phyloP scores from a whole-genome alignment of 2,888 invertebrate genomes.

The Troides helena region DNA sequence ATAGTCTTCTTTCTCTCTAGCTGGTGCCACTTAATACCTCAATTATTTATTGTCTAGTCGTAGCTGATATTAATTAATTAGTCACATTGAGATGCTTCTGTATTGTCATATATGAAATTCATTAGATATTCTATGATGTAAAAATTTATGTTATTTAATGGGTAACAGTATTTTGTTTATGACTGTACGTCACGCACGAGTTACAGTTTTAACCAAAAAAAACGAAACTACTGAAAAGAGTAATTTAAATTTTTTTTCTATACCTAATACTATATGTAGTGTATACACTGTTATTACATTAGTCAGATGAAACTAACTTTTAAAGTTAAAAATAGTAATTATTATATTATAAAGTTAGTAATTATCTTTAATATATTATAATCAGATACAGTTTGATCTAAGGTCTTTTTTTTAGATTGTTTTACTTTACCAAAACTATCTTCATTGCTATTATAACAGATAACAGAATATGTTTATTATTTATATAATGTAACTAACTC shows the following conservation, averaged over 20 bases:
- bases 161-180: background rate
- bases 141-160: background rate
- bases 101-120: no score
- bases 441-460: background rate
- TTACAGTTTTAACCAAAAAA: constrained; percentile 1
- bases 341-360: no score
- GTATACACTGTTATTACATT: background rate
- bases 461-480: background rate
- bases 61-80: no score
- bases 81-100: no score
- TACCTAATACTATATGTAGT: background rate
- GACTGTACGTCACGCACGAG: constrained; percentile 18
- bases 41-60: no score
- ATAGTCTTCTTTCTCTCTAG: no score
- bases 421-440: no score
- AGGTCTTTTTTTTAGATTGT: no score
- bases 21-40: no score
- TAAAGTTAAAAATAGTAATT: no score
- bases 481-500: background rate
- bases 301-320: no score
- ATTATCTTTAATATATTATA: constrained; percentile 2
- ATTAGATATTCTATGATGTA: no score
- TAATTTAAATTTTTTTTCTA: constrained; percentile 13
- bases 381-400: constrained; percentile 42
- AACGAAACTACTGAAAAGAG: constrained; percentile 7